These are phyloP conservation scores for Desmodus rotundus DNA, from an alignment of 2,113 vertebrate genomes.

Conservation along the genomic window DNA sequence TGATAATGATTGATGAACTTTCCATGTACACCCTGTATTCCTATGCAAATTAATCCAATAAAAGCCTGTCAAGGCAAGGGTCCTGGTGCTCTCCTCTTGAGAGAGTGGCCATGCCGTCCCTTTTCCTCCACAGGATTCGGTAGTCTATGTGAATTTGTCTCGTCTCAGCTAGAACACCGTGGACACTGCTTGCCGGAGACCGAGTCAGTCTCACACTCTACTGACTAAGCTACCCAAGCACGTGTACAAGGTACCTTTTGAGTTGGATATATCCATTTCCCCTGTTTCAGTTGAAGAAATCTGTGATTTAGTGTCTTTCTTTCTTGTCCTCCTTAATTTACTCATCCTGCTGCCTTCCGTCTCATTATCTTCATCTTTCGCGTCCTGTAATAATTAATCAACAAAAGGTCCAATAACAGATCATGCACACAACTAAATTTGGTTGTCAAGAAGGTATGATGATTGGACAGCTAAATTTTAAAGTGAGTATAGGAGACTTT, in stretches of 20 bases:
- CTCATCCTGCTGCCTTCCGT: slow-evolving; percentile 83
- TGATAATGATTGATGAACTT: no score
- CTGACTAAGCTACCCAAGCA: not conserved
- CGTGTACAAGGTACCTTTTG: slow-evolving; percentile 39
- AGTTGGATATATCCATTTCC: slow-evolving; percentile 67
- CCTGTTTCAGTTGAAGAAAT: slow-evolving; percentile 75
- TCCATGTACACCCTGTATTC: no score
- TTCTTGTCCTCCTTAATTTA: slow-evolving; percentile 82
- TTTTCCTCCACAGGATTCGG: no score
- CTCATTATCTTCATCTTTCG: slow-evolving; percentile 82
- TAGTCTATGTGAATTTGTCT: no score
- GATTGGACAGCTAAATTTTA: not conserved
- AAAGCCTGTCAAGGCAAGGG: no score
- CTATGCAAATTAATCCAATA: no score
- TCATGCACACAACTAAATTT: slow-evolving; percentile 21
- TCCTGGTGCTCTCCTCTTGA: no score
- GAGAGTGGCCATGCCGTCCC: no score
- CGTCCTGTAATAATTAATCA: slow-evolving; percentile 82
- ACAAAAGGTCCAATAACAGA: slow-evolving; percentile 66
- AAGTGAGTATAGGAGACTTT: not conserved
- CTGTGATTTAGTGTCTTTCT: slow-evolving; percentile 77
- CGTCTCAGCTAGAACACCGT: no score
- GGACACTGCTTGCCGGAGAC: no score
- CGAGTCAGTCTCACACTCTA: not conserved
- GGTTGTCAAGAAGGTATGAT: not conserved